Evolutionary conservation across 2,113 vertebrate species (phyloP).

Genomic region (Rhegmatorhina hoffmannsi): DNA sequence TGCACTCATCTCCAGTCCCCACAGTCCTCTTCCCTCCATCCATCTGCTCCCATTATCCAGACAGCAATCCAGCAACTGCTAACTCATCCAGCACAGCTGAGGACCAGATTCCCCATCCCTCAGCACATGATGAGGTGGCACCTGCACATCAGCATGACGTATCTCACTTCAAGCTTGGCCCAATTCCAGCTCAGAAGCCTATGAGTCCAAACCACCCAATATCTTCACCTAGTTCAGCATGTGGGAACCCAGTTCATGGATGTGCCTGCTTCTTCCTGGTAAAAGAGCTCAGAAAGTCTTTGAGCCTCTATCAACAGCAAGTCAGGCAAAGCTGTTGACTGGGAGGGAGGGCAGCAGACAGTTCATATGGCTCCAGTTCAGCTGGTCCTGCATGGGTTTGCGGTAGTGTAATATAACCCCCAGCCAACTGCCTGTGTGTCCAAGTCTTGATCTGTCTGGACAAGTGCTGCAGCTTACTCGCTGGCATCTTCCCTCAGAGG

Average conservation of each 20-base stretch:
- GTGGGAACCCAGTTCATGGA: neutral
- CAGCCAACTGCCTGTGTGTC: neutral
- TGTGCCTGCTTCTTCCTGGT: neutral
- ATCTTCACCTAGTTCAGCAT: neutral
- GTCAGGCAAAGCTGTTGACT: neutral
- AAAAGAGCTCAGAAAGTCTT: neutral
- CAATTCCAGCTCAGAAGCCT: neutral
- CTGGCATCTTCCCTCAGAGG: neutral
- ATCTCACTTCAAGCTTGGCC: neutral
- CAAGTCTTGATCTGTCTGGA: neutral
- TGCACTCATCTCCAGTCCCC: neutral
- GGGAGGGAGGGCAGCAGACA: neutral
- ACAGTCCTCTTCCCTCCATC: neutral
- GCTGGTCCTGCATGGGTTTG: neutral
- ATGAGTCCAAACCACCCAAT: neutral
- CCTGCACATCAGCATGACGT: neutral
- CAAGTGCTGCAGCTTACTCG: neutral
- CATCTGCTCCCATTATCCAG: neutral
- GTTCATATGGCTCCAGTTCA: neutral
- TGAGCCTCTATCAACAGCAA: fast-evolving
- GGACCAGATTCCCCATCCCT: fast-evolving
- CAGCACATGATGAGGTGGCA: neutral
- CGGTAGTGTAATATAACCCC: neutral
- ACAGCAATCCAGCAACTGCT: neutral
- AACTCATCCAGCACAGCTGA: fast-evolving